Evolutionary conservation across 2,113 vertebrate genomes (phyloP).

Genomic region (Amblyopsis rosae): DNA sequence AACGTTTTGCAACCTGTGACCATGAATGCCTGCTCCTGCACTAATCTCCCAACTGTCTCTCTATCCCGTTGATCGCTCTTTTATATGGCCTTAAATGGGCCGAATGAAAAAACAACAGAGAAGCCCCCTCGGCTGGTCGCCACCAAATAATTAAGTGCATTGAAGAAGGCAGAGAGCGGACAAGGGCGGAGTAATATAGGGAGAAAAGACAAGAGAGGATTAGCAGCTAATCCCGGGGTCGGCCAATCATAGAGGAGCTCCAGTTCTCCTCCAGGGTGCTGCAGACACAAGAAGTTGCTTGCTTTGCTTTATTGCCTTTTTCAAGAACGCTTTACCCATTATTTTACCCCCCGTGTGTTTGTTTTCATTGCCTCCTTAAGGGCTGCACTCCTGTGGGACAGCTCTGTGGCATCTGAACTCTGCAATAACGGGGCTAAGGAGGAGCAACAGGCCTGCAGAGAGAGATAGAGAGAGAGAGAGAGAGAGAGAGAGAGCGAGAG

Average conservation of each 20-base stretch:
- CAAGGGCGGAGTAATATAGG: slow-evolving; percentile 43
- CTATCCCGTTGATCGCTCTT: slow-evolving; percentile 29
- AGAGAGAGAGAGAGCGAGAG: too few relatives aligned
- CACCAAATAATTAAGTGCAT: slow-evolving; percentile 63
- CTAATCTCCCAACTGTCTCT: slow-evolving; percentile 13
- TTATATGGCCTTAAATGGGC: slow-evolving; percentile 46
- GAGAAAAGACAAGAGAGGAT: slow-evolving; percentile 55
- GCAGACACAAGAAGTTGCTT: slow-evolving; percentile 52
- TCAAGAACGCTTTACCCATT: neutral
- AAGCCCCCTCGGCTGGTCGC: slow-evolving; percentile 39
- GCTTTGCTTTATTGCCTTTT: slow-evolving; percentile 32
- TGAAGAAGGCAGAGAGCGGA: slow-evolving; percentile 57
- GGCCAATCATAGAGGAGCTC: slow-evolving; percentile 61
- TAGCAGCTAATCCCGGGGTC: slow-evolving; percentile 68
- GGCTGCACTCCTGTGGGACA: neutral
- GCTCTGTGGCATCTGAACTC: slow-evolving; percentile 1
- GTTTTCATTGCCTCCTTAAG: slow-evolving; percentile 24
- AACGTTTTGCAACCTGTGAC: slow-evolving; percentile 5
- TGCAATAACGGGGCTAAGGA: neutral
- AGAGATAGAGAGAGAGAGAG: too few relatives aligned
- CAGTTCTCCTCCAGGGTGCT: slow-evolving; percentile 36
- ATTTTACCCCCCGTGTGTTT: slow-evolving; percentile 9
- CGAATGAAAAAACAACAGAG: slow-evolving; percentile 40
- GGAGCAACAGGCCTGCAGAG: neutral
- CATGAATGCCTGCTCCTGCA: slow-evolving; percentile 20